phyloP scores from a whole-genome alignment of 2,888 invertebrate genomes.

The Labia minor region DNA sequence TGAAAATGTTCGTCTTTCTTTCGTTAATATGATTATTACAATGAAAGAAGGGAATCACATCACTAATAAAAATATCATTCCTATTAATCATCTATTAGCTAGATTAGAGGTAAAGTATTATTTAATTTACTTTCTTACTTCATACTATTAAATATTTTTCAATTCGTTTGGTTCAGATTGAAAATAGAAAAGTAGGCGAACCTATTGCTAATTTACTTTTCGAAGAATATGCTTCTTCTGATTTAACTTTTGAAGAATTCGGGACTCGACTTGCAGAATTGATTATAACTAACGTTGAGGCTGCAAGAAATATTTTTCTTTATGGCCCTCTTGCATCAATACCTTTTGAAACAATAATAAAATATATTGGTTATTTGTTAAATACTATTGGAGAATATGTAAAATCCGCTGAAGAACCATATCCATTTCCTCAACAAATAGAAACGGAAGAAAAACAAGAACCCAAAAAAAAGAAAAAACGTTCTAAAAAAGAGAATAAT shows the following conservation, averaged over 20 bases:
- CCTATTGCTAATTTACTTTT: not conserved
- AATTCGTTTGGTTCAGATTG: not conserved
- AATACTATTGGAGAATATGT: not conserved
- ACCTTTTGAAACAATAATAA: not conserved
- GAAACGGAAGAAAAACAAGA: not conserved
- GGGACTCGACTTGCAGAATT: not conserved
- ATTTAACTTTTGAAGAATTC: not conserved
- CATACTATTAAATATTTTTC: not conserved
- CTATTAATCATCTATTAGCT: not conserved
- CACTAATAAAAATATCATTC: not conserved
- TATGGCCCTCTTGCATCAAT: not conserved
- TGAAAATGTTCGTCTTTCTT: not conserved
- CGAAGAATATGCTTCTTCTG: not conserved
- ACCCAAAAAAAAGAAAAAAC: too few relatives aligned
- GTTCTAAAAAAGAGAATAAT: too few relatives aligned
- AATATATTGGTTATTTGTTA: not conserved
- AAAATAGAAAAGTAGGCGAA: not conserved
- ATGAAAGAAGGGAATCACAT: not conserved
- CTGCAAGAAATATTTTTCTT: not conserved
- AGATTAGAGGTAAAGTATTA: not conserved
- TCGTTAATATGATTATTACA: not conserved
- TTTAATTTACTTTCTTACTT: not conserved
- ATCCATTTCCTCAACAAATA: not conserved
- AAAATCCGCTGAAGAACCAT: not conserved
- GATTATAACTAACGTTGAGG: not conserved